A percentile compares a stretch with the other conserved stretches of the same genome.
These are phyloP conservation scores for Oncorhynchus kisutch DNA, from an alignment of 2,113 vertebrate species.

Conservation along the genomic window DNA sequence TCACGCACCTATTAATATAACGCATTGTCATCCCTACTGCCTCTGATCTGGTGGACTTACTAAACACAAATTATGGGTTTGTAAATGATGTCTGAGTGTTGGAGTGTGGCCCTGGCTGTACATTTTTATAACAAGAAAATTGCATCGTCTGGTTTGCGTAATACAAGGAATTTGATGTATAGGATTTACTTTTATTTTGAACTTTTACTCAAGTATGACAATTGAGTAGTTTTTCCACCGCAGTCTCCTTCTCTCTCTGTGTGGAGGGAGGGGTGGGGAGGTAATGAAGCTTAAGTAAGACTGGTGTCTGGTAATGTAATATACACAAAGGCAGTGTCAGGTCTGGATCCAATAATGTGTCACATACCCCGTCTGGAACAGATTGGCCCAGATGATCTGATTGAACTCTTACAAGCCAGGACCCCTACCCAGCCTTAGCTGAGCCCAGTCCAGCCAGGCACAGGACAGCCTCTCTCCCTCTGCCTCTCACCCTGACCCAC, in stretches of 20 bases:
- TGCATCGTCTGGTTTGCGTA: too few relatives aligned
- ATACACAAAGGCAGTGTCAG: constrained; percentile 86
- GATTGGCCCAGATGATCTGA: constrained; percentile 93
- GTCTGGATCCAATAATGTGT: constrained; percentile 99
- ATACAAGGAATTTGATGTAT: too few relatives aligned
- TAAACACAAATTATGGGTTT: too few relatives aligned
- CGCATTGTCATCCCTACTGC: too few relatives aligned
- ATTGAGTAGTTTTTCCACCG: background rate
- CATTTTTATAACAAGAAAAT: too few relatives aligned
- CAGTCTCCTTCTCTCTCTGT: constrained; percentile 26
- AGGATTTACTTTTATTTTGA: too few relatives aligned
- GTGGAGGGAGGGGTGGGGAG: constrained; percentile 66
- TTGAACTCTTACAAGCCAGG: constrained; percentile 81
- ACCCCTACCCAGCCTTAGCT: constrained; percentile 24
- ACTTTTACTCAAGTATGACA: too few relatives aligned
- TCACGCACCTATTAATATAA: too few relatives aligned
- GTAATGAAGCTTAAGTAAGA: constrained; percentile 93
- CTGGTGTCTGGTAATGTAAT: constrained; percentile 87
- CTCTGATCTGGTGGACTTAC: too few relatives aligned
- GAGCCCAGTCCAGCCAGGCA: background rate
- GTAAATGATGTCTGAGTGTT: too few relatives aligned
- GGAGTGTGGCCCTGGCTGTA: too few relatives aligned
- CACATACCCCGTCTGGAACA: constrained; percentile 99
- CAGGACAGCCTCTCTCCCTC: constrained; percentile 34
- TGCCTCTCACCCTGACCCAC: constrained; percentile 67